Evolutionary conservation across 2,888 invertebrate genomes (phyloP), one percentile per base, ranked within the genome.

Genomic region (Yponomeuta plumbellus): DNA sequence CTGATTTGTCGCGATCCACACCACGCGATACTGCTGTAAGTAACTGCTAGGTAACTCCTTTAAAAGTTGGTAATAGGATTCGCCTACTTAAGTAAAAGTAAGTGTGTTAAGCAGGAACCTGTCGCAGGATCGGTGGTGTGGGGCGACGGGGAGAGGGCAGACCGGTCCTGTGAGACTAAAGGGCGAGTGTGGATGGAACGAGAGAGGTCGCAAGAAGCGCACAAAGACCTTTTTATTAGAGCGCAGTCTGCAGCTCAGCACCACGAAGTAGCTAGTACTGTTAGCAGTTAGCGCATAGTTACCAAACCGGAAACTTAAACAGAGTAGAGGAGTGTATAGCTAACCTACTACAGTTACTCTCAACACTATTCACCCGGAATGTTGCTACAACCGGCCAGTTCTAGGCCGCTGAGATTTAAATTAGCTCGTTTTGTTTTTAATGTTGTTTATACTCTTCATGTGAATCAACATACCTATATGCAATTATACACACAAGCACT

Each of bases 211-310:
- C 17, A 2, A 3, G 11, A 52, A 17, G 44, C 44, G 17, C 44
- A 44, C 81, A 77, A 80, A 81, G 81, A 80, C 81, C 80, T 82
- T 84, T 80, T 81, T 81, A 84, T 81, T 79, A 76, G 74, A 72
- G 69, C 73, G 69, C 75, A 52, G 44, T 2, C 44, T 52, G 17
- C 44, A 17, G 17, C 44, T 52, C 17, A 52, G 44, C 13, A 17
- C 17, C 44, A 17, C 44, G 44, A 52, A 6, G 17, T 17, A 52
- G 44, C 44, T 17, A 8, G 44, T 52, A 52, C 44, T 17, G 44
- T 52, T 52, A 52, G 44, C 17, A 52, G 44, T 52, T 52, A 52
- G 17, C 17, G 44, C 44, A 13, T 52, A 52, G 44, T 52, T 17
- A 17, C 44, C 10, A 52, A 52, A 52, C 44, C 44, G 44, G 44